phyloP scores from a whole-genome alignment of 2,797 vertebrate species.

The Hafferia zeledoni region DNA sequence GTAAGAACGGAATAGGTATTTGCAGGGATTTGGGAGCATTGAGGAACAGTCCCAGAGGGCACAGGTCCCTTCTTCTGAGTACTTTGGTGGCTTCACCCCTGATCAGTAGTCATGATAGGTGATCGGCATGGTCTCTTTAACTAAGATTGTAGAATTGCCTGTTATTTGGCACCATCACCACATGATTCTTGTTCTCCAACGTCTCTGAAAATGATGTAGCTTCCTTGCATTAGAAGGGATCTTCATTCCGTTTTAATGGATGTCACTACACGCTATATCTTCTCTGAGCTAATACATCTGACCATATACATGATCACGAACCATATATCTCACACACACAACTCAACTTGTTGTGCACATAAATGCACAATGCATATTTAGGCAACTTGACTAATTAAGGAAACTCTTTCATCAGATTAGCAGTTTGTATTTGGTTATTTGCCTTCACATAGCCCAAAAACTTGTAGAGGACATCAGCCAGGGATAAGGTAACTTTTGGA shows the following conservation, averaged over 20 bases:
- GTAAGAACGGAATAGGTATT: accelerated
- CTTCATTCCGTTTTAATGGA: not conserved
- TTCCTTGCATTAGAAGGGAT: not conserved
- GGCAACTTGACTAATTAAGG: not conserved
- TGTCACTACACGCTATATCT: accelerated
- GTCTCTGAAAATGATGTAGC: not conserved
- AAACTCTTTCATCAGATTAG: not conserved
- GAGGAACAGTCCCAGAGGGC: not conserved
- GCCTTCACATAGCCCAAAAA: not conserved
- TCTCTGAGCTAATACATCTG: not conserved
- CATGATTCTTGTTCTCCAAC: not conserved
- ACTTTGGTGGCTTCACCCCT: not conserved
- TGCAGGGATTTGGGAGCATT: not conserved
- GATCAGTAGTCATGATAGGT: not conserved
- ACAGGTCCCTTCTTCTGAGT: not conserved
- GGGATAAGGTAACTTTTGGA: not conserved
- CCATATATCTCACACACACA: accelerated
- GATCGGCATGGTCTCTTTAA: not conserved
- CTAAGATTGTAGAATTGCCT: not conserved
- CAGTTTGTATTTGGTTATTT: not conserved
- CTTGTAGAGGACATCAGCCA: not conserved
- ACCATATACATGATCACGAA: accelerated
- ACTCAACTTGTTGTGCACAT: not conserved
- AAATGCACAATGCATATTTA: not conserved
- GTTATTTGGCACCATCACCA: not conserved